phyloP scores from a whole-genome alignment of 2,888 invertebrate genomes.

The Phytoseiulus persimilis region DNA sequence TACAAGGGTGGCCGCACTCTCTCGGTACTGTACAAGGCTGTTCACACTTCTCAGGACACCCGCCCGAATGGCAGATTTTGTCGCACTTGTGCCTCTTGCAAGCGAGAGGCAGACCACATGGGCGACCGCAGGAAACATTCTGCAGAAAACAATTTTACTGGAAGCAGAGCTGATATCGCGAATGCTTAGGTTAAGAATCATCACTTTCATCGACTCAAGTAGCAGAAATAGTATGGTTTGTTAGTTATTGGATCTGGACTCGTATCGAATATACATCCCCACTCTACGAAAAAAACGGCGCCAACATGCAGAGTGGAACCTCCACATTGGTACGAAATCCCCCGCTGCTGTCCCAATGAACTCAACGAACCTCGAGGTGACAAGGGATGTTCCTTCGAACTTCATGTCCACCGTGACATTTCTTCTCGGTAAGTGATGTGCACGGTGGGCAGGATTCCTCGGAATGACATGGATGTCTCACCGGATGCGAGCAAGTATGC shows the following conservation, averaged over 20 bases:
- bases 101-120: conserved; percentile 68
- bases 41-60: conserved; percentile 64
- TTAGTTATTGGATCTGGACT: too few relatives aligned
- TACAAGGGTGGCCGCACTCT: conserved; percentile 77
- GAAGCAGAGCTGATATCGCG: background rate
- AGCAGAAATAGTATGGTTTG: too few relatives aligned
- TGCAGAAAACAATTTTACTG: conserved; percentile 63
- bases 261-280: too few relatives aligned
- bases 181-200: too few relatives aligned
- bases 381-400: conserved; percentile 48
- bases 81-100: conserved; percentile 79
- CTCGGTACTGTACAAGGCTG: conserved; percentile 68
- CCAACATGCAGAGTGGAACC: too few relatives aligned
- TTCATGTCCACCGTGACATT: conserved; percentile 72
- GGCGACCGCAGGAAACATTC: conserved; percentile 79
- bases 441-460: conserved; percentile 68
- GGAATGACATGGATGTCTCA: conserved; percentile 74
- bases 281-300: too few relatives aligned
- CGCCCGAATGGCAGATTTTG: conserved; percentile 66
- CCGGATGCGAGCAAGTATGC: conserved; percentile 71
- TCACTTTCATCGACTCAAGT: too few relatives aligned
- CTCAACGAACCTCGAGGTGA: conserved; percentile 25
- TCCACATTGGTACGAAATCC: background rate
- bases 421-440: conserved; percentile 71
- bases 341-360: background rate